Conservation (phyloP, 2,888 invertebrate genomes). For the Eudasyphora cyanicolor region DNA sequence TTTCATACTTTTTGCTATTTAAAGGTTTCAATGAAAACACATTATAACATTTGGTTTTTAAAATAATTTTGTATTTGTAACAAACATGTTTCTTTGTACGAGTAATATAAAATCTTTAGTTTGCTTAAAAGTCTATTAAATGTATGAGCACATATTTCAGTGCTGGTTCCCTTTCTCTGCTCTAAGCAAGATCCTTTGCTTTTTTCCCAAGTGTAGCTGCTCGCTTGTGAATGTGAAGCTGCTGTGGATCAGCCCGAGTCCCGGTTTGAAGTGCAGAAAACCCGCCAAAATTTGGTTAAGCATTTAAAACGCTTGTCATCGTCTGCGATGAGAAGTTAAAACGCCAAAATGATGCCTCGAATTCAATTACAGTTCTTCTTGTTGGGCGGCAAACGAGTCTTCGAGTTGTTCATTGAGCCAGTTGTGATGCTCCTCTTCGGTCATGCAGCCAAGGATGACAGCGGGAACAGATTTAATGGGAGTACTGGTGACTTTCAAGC, state of each 20-base stretch:
- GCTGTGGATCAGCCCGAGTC: neutral
- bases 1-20: too few relatives aligned
- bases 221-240: neutral
- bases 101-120: neutral
- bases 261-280: neutral
- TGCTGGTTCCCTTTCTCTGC: conserved; percentile 8
- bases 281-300: conserved; percentile 28
- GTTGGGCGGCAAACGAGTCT: neutral
- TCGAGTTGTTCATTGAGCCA: conserved; percentile 65
- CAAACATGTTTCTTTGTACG: neutral
- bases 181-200: conserved; percentile 7
- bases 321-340: conserved; percentile 4
- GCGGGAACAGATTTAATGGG: conserved; percentile 37
- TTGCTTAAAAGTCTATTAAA: neutral
- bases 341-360: conserved; percentile 8
- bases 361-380: neutral
- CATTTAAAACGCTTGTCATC: conserved; percentile 18
- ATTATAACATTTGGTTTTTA: neutral
- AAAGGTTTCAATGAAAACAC: neutral
- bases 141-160: neutral
- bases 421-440: conserved; percentile 67
- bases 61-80: neutral
- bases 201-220: neutral
- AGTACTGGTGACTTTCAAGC: conserved; percentile 17
- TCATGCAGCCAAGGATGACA: conserved; percentile 45